Evolutionary conservation across 2,113 vertebrate genomes (phyloP).

Genomic region (Clarias batrachus): DNA sequence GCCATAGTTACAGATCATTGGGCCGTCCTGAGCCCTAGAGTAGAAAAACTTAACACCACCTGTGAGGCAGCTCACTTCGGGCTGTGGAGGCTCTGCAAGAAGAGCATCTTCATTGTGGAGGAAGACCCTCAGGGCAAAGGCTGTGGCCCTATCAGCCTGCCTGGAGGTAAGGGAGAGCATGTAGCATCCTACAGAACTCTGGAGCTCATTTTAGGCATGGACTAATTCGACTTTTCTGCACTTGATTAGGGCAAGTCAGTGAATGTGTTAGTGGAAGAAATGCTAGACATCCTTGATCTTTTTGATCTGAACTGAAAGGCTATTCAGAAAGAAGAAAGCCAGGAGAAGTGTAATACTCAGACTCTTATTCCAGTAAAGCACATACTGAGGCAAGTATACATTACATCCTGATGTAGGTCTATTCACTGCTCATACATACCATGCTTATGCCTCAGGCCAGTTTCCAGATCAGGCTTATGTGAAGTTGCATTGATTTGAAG

Average conservation of each 20-base stretch:
- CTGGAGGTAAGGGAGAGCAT: conserved; percentile 79
- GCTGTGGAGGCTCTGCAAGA: conserved; percentile 92
- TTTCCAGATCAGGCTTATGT: conserved; percentile 14
- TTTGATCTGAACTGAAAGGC: conserved; percentile 12
- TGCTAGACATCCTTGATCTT: background rate
- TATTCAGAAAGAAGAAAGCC: background rate
- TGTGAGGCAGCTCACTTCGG: conserved; percentile 93
- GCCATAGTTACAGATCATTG: conserved; percentile 92
- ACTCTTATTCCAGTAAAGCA: background rate
- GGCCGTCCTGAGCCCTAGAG: conserved; percentile 88
- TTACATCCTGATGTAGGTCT: background rate
- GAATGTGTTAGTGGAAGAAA: background rate
- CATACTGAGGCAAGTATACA: background rate
- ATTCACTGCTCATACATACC: background rate
- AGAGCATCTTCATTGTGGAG: conserved; percentile 73
- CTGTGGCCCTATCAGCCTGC: conserved; percentile 83
- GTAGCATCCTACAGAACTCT: background rate
- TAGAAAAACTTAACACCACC: conserved; percentile 76
- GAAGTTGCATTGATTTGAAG: conserved; percentile 7
- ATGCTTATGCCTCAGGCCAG: background rate
- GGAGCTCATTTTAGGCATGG: background rate
- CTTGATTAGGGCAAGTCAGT: conserved; percentile 2
- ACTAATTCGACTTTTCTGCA: background rate
- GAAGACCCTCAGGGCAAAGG: conserved; percentile 71
- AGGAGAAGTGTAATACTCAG: background rate